Evolutionary conservation across 2,888 invertebrate species (phyloP), one percentile per base, ranked within the genome.

Genomic region (Melitaea athalia): DNA sequence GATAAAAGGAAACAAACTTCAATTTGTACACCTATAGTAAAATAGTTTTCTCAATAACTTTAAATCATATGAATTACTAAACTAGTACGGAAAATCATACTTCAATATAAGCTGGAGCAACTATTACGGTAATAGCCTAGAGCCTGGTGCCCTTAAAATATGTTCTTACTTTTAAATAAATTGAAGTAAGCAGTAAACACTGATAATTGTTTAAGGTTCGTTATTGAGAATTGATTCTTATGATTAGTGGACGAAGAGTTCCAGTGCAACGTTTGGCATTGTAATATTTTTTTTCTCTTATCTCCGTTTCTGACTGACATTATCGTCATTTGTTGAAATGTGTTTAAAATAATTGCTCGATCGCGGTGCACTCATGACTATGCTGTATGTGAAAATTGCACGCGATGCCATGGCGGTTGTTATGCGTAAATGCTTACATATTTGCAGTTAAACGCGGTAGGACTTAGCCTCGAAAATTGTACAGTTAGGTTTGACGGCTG

Each of bases 301-400:
- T 88, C 87, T 86, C 78, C 73, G 77, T 77, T 81, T 80, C 79
- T 79, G 82, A 79, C 91, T 87, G 89, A 88, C 88, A 91, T 91
- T 91, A 91, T 87, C 87, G 84, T 90, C 89, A 89, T 90, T 92
- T 91, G 92, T 92, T 91, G 91, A 92, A 92, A 91, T 88, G 92
- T 90, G 84, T 92, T 92, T 92, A 92, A 91, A 92, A 91, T 92
- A 92, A 92, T 92, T 92, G 91, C 83, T 81, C 82, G 83, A 81
- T 83, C 79, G 84, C 86, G 82, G 85, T 85, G 90, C 82, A 85
- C 86, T 81, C 89, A 86, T 89, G 85, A 85, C 85, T 81, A 81
- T 79, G 85, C 84, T 84, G 87, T 88, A 85, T 85, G 84, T 78
- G 83, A 86, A 88, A 89, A 88, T 88, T 86, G 91, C 92, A 90